Evolutionary conservation across 2,113 vertebrate species (phyloP).

Genomic region (Ondatra zibethicus): DNA sequence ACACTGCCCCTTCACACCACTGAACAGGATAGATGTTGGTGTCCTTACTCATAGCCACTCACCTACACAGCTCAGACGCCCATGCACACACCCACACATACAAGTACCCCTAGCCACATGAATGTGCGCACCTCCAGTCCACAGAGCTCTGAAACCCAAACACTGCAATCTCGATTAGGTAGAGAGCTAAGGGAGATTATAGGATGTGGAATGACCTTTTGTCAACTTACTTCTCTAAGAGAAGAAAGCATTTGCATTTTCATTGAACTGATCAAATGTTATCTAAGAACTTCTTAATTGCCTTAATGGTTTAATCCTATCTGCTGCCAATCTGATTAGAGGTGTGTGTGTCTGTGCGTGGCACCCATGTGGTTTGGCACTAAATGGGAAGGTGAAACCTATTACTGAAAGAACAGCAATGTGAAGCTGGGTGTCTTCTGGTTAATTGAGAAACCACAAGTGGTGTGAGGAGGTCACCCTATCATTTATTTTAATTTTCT

Average conservation of each 20-base stretch:
- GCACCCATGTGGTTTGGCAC: slow-evolving; percentile 68
- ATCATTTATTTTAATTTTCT: slow-evolving; percentile 76
- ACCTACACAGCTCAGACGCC: not conserved
- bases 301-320: slow-evolving; percentile 89
- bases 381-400: slow-evolving; percentile 64
- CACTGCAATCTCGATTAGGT: slow-evolving; percentile 32
- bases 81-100: not conserved
- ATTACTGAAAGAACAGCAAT: slow-evolving; percentile 65
- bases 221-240: slow-evolving; percentile 77
- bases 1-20: not conserved
- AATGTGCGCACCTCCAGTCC: not conserved
- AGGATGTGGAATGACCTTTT: slow-evolving; percentile 62
- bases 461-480: slow-evolving; percentile 78
- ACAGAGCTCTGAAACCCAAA: slow-evolving; percentile 34
- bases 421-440: slow-evolving; percentile 56
- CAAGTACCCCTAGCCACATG: not conserved
- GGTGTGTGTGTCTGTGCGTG: slow-evolving; percentile 68
- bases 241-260: slow-evolving; percentile 84
- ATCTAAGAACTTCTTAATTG: slow-evolving; percentile 87
- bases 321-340: slow-evolving; percentile 89
- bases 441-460: slow-evolving; percentile 68
- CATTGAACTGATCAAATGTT: slow-evolving; percentile 85
- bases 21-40: not conserved
- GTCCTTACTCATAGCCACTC: not conserved
- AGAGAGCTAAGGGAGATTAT: slow-evolving; percentile 62